These are phyloP conservation scores for Acrocephalus scirpaceus DNA, from an alignment of 2,797 vertebrate genomes.

Conservation along the genomic window DNA sequence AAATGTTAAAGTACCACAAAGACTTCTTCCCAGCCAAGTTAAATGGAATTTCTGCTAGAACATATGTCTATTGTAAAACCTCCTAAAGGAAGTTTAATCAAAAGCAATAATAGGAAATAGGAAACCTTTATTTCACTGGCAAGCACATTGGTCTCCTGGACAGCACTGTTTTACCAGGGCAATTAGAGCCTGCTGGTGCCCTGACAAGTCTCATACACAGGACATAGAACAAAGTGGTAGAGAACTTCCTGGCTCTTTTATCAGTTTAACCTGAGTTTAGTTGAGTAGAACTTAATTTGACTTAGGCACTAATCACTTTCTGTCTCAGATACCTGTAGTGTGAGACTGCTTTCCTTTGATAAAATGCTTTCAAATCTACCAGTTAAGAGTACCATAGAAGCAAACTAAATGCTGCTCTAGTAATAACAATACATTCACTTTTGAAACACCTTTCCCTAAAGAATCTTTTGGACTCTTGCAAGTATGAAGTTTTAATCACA, in stretches of 20 bases:
- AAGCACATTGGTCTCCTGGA: background rate
- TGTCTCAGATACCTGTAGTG: background rate
- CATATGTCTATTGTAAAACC: background rate
- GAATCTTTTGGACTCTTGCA: background rate
- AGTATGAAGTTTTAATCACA: background rate
- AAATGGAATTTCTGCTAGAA: background rate
- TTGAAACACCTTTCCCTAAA: background rate
- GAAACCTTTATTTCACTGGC: background rate
- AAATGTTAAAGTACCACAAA: background rate
- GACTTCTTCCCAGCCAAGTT: background rate
- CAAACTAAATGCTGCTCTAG: background rate
- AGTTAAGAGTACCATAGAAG: background rate
- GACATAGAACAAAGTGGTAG: background rate
- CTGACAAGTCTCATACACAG: background rate
- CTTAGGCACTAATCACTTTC: background rate
- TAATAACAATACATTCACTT: background rate
- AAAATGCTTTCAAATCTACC: background rate
- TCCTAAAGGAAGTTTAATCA: background rate
- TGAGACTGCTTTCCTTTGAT: background rate
- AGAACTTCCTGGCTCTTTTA: background rate
- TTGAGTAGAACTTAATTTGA: background rate
- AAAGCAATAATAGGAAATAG: background rate
- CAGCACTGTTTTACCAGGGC: background rate
- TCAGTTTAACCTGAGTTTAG: background rate
- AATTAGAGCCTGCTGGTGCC: background rate